phyloP scores from a whole-genome alignment of 1,140 invertebrate species.

The Popillia japonica region DNA sequence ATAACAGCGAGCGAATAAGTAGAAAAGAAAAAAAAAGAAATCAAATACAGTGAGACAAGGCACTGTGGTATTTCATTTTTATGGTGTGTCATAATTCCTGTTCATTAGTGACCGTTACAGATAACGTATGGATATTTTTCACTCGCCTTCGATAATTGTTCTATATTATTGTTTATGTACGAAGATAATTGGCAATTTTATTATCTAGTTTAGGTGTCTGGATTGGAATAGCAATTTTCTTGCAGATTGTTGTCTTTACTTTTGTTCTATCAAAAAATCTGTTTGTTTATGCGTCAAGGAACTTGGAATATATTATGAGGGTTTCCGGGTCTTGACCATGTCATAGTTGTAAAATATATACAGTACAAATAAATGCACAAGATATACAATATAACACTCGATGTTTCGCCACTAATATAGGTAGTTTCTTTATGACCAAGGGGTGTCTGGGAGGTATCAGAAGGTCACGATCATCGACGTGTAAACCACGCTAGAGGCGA shows the following conservation, averaged over 20 bases:
- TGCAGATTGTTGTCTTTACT: neutral
- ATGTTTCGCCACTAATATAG: too few relatives aligned
- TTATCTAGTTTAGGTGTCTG: neutral
- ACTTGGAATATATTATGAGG: neutral
- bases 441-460: too few relatives aligned
- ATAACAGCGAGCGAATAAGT: constrained; percentile 18
- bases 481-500: too few relatives aligned
- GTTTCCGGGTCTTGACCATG: too few relatives aligned
- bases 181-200: constrained; percentile 12
- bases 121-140: constrained; percentile 32
- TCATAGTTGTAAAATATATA: too few relatives aligned
- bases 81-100: constrained; percentile 22
- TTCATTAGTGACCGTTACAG: constrained; percentile 21
- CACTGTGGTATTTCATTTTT: constrained; percentile 29
- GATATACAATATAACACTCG: too few relatives aligned
- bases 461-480: too few relatives aligned
- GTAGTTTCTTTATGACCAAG: too few relatives aligned
- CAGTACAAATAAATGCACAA: too few relatives aligned
- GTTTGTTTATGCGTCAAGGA: neutral
- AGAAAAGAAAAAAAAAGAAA: constrained; percentile 27
- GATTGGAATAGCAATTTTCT: neutral
- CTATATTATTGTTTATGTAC: constrained; percentile 20
- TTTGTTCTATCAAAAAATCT: neutral
- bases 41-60: constrained; percentile 15
- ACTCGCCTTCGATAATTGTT: constrained; percentile 10